phyloP scores from a whole-genome alignment of 2,888 invertebrate genomes.

The Oegoconia quadripuncta region DNA sequence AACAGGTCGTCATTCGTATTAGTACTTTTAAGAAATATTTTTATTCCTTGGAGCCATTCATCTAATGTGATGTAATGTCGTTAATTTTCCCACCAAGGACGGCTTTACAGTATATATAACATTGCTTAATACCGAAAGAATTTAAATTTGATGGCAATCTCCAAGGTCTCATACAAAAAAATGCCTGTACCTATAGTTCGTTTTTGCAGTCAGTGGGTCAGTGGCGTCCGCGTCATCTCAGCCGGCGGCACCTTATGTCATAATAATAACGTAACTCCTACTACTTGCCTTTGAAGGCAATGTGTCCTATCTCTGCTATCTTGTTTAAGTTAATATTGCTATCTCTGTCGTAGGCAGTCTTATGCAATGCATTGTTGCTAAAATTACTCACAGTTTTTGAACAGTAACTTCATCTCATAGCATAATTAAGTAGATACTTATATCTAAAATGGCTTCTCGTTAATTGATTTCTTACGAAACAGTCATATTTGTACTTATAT shows the following conservation, averaged over 20 bases:
- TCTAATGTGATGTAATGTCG: too few relatives aligned
- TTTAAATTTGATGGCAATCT: slow-evolving; percentile 1
- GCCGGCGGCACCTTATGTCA: slow-evolving; percentile 12
- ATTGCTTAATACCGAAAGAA: neutral
- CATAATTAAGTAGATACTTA: neutral
- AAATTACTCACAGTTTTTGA: slow-evolving; percentile 4
- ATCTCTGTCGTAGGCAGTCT: slow-evolving; percentile 3
- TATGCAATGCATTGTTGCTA: slow-evolving; percentile 7
- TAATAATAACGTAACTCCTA: slow-evolving; percentile 10
- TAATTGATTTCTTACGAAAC: too few relatives aligned
- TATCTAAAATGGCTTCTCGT: neutral
- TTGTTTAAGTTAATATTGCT: neutral
- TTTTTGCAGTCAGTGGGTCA: slow-evolving; percentile 16
- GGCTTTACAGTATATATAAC: too few relatives aligned
- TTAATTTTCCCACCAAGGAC: too few relatives aligned
- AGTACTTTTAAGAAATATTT: too few relatives aligned
- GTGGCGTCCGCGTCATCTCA: too few relatives aligned
- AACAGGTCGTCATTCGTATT: too few relatives aligned
- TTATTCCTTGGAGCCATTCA: too few relatives aligned
- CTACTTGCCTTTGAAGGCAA: neutral
- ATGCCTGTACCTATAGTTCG: slow-evolving; percentile 4
- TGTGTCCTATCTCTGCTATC: neutral
- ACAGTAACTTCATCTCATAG: neutral
- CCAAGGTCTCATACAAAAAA: slow-evolving; percentile 2
- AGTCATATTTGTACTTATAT: too few relatives aligned